phyloP scores from a whole-genome alignment of 2,113 vertebrate genomes.

The Apteryx owenii region DNA sequence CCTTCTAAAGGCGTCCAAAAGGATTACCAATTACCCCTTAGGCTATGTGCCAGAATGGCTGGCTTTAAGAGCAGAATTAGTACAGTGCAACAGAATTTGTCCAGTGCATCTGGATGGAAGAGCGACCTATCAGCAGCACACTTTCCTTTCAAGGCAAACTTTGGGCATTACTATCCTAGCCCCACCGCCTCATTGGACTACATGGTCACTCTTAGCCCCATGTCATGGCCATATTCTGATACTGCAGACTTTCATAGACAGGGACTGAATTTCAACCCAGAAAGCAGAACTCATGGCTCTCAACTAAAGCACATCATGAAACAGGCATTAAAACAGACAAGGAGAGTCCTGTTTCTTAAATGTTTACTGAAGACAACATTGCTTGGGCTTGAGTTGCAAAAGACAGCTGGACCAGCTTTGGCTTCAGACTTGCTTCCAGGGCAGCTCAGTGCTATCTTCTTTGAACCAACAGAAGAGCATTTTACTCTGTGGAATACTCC shows the following conservation, averaged over 20 bases:
- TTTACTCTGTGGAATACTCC: not conserved
- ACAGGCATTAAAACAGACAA: not conserved
- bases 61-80: not conserved
- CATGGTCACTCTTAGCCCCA: not conserved
- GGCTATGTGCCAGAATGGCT: not conserved
- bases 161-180: not conserved
- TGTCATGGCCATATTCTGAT: not conserved
- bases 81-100: not conserved
- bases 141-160: not conserved
- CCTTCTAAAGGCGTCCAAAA: not conserved
- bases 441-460: not conserved
- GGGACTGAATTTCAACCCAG: not conserved
- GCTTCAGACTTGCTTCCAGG: not conserved
- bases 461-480: constrained; percentile 26
- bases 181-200: not conserved
- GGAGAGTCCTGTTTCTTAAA: constrained; percentile 11
- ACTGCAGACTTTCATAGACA: not conserved
- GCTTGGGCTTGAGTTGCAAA: not conserved
- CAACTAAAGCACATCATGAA: not conserved
- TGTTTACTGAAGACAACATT: constrained; percentile 12
- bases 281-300: not conserved
- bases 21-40: not conserved
- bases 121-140: not conserved
- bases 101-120: not conserved
- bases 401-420: constrained; percentile 7